Evolutionary conservation across 2,113 vertebrate genomes (phyloP).

Genomic region (Archilochus colubris): DNA sequence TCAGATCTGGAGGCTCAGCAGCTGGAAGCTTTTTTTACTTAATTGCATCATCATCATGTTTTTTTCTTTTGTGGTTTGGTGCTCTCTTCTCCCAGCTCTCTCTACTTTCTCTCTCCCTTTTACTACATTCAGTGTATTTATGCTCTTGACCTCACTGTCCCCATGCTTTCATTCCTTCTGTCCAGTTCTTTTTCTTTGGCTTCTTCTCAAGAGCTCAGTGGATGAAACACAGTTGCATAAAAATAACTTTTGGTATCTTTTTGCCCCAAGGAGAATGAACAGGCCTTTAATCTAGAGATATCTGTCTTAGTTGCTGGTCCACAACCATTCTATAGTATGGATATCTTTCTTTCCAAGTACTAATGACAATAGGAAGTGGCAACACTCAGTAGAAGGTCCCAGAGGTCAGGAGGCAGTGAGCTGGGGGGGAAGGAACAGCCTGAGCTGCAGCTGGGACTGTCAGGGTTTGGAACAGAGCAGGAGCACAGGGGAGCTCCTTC

Average conservation of each 20-base stretch:
- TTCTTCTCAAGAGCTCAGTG: neutral
- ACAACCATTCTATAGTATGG: neutral
- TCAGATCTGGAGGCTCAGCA: neutral
- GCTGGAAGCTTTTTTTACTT: neutral
- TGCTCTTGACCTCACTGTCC: neutral
- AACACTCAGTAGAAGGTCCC: neutral
- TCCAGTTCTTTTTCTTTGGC: neutral
- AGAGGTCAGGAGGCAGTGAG: neutral
- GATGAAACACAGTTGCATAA: neutral
- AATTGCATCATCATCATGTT: neutral
- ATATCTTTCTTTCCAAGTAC: neutral
- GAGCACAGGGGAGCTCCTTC: neutral
- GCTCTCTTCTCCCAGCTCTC: neutral
- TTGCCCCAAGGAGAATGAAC: neutral
- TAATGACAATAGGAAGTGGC: neutral
- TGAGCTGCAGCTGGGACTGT: neutral
- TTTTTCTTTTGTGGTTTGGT: neutral
- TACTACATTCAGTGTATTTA: neutral
- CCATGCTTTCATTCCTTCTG: neutral
- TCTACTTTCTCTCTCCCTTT: neutral
- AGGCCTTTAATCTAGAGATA: neutral
- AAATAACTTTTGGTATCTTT: neutral
- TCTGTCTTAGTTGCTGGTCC: neutral
- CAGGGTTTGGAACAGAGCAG: neutral
- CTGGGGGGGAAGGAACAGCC: neutral